Evolutionary conservation across 1,140 invertebrate species (phyloP).

Genomic region (Andrena cerasifolii): DNA sequence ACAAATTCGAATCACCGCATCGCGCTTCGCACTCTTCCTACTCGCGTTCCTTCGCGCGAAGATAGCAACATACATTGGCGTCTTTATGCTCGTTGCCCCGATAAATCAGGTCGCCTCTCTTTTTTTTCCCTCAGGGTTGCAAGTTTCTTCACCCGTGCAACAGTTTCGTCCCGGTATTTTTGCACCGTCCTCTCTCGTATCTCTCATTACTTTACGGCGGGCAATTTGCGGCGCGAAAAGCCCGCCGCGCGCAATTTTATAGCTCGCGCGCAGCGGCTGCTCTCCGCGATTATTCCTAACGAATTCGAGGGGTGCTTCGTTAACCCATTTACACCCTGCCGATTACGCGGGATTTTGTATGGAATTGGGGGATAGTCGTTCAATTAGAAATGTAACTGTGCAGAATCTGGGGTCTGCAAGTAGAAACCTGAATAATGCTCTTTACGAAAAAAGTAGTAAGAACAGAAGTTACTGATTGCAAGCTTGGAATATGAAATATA

Average conservation of each 20-base stretch:
- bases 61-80: not conserved
- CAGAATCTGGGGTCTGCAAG: too few species aligned
- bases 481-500: too few species aligned
- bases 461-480: too few species aligned
- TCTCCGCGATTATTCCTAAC: not conserved
- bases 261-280: not conserved
- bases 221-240: constrained; percentile 36
- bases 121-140: not conserved
- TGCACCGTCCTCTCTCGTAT: constrained; percentile 39
- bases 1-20: constrained; percentile 19
- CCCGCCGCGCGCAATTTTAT: not conserved
- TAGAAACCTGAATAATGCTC: too few species aligned
- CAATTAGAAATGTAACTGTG: too few species aligned
- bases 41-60: not conserved
- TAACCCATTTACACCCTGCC: not conserved
- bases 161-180: constrained; percentile 46
- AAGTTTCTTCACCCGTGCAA: constrained; percentile 14
- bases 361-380: too few species aligned
- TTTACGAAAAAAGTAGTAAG: too few species aligned
- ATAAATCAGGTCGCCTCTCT: constrained; percentile 40
- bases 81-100: not conserved
- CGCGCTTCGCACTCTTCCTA: not conserved
- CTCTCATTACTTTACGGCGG: constrained; percentile 57
- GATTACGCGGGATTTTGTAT: not conserved
- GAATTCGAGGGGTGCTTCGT: constrained; percentile 2